phyloP scores from a whole-genome alignment of 2,888 invertebrate genomes.

The Noctua pronuba region DNA sequence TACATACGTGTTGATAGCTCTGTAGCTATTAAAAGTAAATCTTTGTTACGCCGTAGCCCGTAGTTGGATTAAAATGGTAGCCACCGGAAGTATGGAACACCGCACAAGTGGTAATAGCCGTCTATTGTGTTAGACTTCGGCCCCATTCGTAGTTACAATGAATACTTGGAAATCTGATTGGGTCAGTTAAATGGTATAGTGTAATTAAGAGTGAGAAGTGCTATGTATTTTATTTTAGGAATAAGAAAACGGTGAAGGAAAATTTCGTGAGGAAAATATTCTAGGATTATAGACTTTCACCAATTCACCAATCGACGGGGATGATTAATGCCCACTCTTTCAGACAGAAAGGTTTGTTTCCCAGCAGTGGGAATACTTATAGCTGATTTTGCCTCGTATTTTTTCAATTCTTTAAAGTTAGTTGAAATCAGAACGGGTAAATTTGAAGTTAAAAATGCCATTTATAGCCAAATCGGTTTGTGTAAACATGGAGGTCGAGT shows the following conservation, averaged over 20 bases:
- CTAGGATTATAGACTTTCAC: not conserved
- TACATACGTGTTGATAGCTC: not conserved
- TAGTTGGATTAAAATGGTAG: not conserved
- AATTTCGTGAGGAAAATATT: not conserved
- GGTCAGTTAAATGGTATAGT: too few relatives aligned
- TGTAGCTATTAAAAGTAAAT: not conserved
- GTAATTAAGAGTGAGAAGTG: not conserved
- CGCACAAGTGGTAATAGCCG: conserved; percentile 6
- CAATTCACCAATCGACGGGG: too few relatives aligned
- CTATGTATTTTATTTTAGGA: not conserved
- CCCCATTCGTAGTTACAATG: conserved; percentile 2
- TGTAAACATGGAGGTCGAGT: too few relatives aligned
- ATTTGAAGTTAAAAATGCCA: not conserved
- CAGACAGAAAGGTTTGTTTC: not conserved
- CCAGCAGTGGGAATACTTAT: not conserved
- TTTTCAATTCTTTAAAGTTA: not conserved
- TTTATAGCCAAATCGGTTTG: not conserved
- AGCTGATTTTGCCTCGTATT: not conserved
- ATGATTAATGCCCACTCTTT: not conserved
- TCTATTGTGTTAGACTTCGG: conserved; percentile 8
- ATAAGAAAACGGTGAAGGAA: not conserved
- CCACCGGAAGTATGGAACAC: not conserved
- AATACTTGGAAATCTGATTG: not conserved
- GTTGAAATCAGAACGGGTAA: not conserved
- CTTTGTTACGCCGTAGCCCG: not conserved